Base-by-base conservation (phyloP, 1,140 invertebrate species). In the Dendrolimus punctatus region DNA sequence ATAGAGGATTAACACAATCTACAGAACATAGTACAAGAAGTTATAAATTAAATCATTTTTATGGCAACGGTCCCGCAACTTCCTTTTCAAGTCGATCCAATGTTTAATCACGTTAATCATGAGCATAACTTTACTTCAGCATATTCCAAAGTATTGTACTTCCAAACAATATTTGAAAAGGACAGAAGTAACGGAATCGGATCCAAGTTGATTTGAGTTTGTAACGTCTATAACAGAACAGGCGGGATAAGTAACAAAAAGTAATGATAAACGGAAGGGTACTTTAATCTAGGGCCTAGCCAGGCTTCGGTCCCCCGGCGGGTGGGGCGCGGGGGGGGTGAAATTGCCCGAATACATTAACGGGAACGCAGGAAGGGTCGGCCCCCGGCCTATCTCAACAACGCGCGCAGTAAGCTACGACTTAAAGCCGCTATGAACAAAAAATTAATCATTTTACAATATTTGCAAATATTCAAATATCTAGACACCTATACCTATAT, bases 261-360 rank as follows among this genome's bases (percentile, higher is more conserved):
- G 58, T 65, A 68, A 66, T 64, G 68, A 67, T 58, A 74, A 66
- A 78, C 61, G 67, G 66, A 77, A 69, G 70, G 68, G 65, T 70
- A 73, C 68, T 73, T 76, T 74, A 80, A 82, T 80, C 68, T 71
- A 67, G 62, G 67, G 56, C 69, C 60, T 66, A 64, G 57, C 67
- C 62, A 57, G 61, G 67, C 55, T 55, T 61, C 43, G 46, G 66
- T 51, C 65, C 62, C 64, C 68, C 46, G 55, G 69, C 58, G 68
- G 50, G 39, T 41, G 41, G 54, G 51, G 53, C 8, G 50, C 62
- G 56, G 46, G 5, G 59, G 60, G 69, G 63, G 68, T 55, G 62
- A 75, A 76, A 82, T 82, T 76, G 70, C 74, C 73, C 68, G 78
- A 77, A 81, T 80, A 80, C 70, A 80, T 80, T 73, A 78, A 66